phyloP scores from a whole-genome alignment of 2,113 vertebrate genomes.

The Cyphomyrus plagiostoma region DNA sequence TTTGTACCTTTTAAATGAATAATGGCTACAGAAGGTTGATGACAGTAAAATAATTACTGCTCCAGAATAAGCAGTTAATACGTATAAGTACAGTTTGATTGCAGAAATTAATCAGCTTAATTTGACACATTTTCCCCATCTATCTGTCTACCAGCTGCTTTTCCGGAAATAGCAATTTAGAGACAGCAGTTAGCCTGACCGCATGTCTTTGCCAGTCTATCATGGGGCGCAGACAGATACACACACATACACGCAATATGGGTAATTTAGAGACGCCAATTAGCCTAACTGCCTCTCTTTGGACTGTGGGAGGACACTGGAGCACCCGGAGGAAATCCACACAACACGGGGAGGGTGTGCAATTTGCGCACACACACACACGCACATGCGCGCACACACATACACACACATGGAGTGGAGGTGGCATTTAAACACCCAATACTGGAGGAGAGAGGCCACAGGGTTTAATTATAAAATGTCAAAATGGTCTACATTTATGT shows the following conservation, averaged over 20 bases:
- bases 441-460: not conserved
- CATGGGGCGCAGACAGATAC: not conserved
- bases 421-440: not conserved
- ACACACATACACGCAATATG: not conserved
- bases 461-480: not conserved
- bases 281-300: slow-evolving; percentile 2
- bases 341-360: not conserved
- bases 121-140: not conserved
- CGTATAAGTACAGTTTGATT: not conserved
- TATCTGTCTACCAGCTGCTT: not conserved
- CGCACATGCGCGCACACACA: not conserved
- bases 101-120: not conserved
- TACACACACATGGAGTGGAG: not conserved
- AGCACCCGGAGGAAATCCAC: not conserved
- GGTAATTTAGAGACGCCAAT: not conserved
- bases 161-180: not conserved
- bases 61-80: not conserved
- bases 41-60: not conserved
- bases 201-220: not conserved
- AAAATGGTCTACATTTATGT: not conserved
- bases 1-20: not conserved
- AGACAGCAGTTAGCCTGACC: not conserved
- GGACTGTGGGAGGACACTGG: not conserved
- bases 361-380: not conserved
- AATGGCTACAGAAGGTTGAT: not conserved